These are phyloP conservation scores for Drosophila tropicalis DNA, from an alignment of 1,140 invertebrate genomes.

Conservation along the genomic window DNA sequence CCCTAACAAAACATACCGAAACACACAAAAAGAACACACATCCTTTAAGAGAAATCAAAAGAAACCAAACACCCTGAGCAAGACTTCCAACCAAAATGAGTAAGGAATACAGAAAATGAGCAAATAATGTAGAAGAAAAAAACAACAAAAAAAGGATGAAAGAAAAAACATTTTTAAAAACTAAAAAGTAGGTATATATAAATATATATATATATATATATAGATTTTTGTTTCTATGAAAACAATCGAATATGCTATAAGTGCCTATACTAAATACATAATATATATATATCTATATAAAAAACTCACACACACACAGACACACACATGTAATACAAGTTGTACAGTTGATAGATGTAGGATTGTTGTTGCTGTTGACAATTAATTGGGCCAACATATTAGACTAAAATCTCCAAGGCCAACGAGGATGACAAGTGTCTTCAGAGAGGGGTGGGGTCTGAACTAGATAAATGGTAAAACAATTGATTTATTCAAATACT, in stretches of 20 bases:
- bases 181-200: slow-evolving; percentile 30
- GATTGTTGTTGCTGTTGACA: slow-evolving; percentile 9
- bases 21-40: slow-evolving; percentile 22
- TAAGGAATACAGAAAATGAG: slow-evolving; percentile 30
- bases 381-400: not conserved
- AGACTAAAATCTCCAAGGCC: not conserved
- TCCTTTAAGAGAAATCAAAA: slow-evolving; percentile 32
- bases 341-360: slow-evolving; percentile 31
- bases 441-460: not conserved
- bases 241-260: slow-evolving; percentile 78
- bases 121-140: slow-evolving; percentile 40
- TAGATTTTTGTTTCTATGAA: slow-evolving; percentile 76
- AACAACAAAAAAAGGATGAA: slow-evolving; percentile 42
- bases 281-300: slow-evolving; percentile 29
- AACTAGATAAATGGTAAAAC: too few species aligned
- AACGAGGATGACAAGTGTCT: not conserved
- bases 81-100: slow-evolving; percentile 66
- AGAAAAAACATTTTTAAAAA: too few species aligned
- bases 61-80: slow-evolving; percentile 54
- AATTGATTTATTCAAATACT: not conserved
- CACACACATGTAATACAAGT: slow-evolving; percentile 11
- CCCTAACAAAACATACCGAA: slow-evolving; percentile 18
- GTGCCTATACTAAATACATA: slow-evolving; percentile 74
- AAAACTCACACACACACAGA: too few species aligned
- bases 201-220: slow-evolving; percentile 52